These are phyloP conservation scores for Rhopilema esculentum DNA, from an alignment of 30 jellyfish, hydroid and myxozoan genomes.

Conservation along the genomic window DNA sequence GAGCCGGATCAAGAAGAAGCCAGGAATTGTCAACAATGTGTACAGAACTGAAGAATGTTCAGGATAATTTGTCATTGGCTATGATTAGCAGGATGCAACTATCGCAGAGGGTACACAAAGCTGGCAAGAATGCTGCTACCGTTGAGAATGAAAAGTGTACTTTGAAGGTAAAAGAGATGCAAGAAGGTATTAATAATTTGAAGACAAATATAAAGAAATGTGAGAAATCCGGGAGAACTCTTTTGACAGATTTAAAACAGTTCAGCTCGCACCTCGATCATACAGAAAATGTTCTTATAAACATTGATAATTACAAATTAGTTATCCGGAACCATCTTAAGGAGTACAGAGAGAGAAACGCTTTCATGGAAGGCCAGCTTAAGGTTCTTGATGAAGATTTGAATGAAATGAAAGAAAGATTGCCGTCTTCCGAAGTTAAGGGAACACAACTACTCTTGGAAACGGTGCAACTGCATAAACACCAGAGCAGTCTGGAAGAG, in stretches of 20 bases:
- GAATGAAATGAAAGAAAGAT: slow-evolving; percentile 73
- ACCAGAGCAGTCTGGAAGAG: slow-evolving; percentile 73
- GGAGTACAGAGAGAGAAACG: slow-evolving; percentile 81
- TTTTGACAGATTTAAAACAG: slow-evolving; percentile 68
- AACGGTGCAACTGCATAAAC: slow-evolving; percentile 81
- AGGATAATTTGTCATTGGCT: slow-evolving; percentile 83
- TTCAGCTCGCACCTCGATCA: slow-evolving; percentile 75
- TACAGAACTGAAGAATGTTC: slow-evolving; percentile 78
- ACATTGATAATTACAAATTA: slow-evolving; percentile 74
- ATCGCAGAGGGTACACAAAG: slow-evolving; percentile 76
- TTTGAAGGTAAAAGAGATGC: slow-evolving; percentile 70
- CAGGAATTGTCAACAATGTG: slow-evolving; percentile 61
- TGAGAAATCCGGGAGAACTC: slow-evolving; percentile 76
- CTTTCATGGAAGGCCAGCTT: slow-evolving; percentile 80
- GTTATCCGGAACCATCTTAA: slow-evolving; percentile 76
- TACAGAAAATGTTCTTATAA: slow-evolving; percentile 76
- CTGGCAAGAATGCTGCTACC: slow-evolving; percentile 56
- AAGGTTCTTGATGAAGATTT: slow-evolving; percentile 70
- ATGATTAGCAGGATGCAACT: slow-evolving; percentile 88
- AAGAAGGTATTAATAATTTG: slow-evolving; percentile 66
- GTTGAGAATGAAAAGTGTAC: slow-evolving; percentile 51
- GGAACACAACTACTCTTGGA: slow-evolving; percentile 87
- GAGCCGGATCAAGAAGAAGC: slow-evolving; percentile 32
- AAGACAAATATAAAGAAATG: slow-evolving; percentile 62
- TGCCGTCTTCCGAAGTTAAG: slow-evolving; percentile 61